These are phyloP conservation scores for Serilophus lunatus DNA, from an alignment of 2,113 vertebrate species.

Conservation along the genomic window DNA sequence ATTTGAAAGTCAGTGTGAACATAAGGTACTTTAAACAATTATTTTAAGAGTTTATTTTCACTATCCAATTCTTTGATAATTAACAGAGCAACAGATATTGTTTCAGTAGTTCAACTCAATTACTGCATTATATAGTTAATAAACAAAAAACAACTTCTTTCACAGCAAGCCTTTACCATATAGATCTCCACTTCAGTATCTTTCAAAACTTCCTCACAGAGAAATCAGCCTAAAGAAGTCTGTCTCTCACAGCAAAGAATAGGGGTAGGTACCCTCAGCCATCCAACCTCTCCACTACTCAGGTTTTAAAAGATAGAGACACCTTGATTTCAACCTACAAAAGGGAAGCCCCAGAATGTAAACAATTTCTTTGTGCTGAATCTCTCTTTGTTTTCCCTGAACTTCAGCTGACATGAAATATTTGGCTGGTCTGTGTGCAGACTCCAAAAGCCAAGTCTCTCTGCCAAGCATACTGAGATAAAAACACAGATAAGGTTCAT, in stretches of 20 bases:
- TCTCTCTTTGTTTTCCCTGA: constrained; percentile 14
- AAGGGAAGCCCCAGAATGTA: background rate
- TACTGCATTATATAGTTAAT: background rate
- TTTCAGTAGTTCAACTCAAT: background rate
- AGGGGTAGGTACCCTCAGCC: background rate
- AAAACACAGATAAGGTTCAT: background rate
- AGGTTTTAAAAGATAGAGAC: background rate
- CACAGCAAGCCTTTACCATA: background rate
- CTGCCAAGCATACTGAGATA: constrained; percentile 15
- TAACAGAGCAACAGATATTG: background rate
- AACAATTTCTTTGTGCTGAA: background rate
- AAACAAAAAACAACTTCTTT: background rate
- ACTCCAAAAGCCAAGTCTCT: constrained; percentile 13
- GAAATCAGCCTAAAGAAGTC: background rate
- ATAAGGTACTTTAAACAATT: background rate
- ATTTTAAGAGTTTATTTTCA: background rate
- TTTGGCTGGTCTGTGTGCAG: background rate
- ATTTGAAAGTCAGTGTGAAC: background rate
- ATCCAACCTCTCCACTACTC: background rate
- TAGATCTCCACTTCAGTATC: background rate
- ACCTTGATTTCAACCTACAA: background rate
- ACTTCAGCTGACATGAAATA: constrained; percentile 16
- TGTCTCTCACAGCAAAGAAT: background rate
- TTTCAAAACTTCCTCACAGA: background rate
- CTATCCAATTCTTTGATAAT: background rate